Evolutionary conservation across 2,888 invertebrate species (phyloP).

Genomic region (Bellardia pandia): DNA sequence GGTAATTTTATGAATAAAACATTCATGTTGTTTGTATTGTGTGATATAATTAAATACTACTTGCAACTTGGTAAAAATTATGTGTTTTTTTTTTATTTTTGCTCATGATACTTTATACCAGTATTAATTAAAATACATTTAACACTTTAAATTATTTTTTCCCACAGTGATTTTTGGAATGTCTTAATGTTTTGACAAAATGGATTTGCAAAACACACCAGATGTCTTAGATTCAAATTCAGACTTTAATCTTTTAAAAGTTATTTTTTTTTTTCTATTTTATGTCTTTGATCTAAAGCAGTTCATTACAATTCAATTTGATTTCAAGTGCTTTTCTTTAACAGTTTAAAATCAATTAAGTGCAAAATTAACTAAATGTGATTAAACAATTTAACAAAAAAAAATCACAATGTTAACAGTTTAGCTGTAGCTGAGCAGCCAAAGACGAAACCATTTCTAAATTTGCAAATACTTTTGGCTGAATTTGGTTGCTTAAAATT

Average conservation of each 20-base stretch:
- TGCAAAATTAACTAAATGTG: slow-evolving; percentile 28
- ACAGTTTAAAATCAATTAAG: slow-evolving; percentile 41
- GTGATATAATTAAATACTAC: slow-evolving; percentile 14
- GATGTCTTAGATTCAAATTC: slow-evolving; percentile 28
- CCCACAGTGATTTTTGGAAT: slow-evolving; percentile 18
- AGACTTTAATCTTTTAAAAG: background rate
- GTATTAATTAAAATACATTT: slow-evolving; percentile 42
- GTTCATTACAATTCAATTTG: slow-evolving; percentile 25
- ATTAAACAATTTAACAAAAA: slow-evolving; percentile 34
- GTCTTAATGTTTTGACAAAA: slow-evolving; percentile 17
- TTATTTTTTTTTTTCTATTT: background rate
- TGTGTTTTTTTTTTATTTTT: slow-evolving; percentile 20
- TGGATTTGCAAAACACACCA: background rate
- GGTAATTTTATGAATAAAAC: slow-evolving; percentile 3
- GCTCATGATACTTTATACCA: background rate
- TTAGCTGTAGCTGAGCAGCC: background rate
- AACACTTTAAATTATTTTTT: slow-evolving; percentile 49
- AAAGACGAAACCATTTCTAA: slow-evolving; percentile 19
- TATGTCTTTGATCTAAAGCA: background rate
- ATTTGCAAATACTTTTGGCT: slow-evolving; percentile 17
- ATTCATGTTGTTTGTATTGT: background rate
- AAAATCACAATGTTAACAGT: background rate
- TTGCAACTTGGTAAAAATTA: slow-evolving; percentile 23
- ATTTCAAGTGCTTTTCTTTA: background rate
- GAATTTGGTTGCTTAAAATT: background rate